phyloP scores from a whole-genome alignment of 2,888 invertebrate species.

The Drosophila gaucha region DNA sequence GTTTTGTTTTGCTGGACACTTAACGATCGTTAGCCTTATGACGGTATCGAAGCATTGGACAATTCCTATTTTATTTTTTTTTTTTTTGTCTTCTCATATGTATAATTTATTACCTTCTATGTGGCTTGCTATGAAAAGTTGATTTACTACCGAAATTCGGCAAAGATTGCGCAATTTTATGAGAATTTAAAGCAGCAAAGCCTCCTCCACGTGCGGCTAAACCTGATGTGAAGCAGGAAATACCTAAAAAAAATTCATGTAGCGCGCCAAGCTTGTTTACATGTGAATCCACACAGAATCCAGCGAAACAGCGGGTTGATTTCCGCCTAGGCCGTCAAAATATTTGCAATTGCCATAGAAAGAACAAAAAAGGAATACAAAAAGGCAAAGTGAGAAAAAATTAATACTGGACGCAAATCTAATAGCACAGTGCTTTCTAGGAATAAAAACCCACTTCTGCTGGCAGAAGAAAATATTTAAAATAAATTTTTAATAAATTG shows the following conservation, averaged over 20 bases:
- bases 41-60: conserved; percentile 42
- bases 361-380: conserved; percentile 8
- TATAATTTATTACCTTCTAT: conserved; percentile 51
- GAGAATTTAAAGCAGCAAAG: conserved; percentile 28
- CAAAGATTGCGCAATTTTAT: conserved; percentile 31
- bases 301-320: conserved; percentile 11
- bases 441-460: no score
- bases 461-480: not conserved
- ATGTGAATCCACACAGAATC: conserved; percentile 32
- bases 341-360: conserved; percentile 2
- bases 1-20: conserved; percentile 45
- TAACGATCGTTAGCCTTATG: conserved; percentile 32
- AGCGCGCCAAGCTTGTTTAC: conserved; percentile 39
- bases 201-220: conserved; percentile 1
- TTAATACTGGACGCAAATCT: conserved; percentile 13
- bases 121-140: conserved; percentile 25
- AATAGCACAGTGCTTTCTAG: no score
- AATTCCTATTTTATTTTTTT: not conserved
- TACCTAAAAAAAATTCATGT: not conserved
- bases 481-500: no score
- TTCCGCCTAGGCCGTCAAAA: conserved; percentile 22
- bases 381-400: not conserved
- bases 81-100: conserved; percentile 6
- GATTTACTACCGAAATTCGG: conserved; percentile 46
- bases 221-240: conserved; percentile 1